Conservation (phyloP, 2,113 vertebrate species). For the Sylvietta virens region DNA sequence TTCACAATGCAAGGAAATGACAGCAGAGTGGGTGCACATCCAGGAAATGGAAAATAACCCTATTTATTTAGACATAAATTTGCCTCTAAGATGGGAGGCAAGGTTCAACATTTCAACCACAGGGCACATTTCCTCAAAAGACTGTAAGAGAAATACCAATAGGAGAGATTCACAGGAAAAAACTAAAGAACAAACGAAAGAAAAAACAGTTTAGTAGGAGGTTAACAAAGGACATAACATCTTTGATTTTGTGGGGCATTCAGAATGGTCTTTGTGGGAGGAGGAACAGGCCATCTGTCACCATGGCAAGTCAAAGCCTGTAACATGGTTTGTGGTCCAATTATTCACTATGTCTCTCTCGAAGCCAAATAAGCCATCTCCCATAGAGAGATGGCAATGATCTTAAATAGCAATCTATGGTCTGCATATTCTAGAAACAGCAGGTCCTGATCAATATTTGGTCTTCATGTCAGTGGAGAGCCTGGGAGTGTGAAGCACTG, state of each 20-base stretch:
- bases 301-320: not conserved
- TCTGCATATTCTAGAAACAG: not conserved
- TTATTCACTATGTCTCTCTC: not conserved
- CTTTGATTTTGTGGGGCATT: not conserved
- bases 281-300: not conserved
- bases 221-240: not conserved
- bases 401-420: not conserved
- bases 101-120: not conserved
- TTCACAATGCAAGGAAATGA: not conserved
- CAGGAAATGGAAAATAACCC: not conserved
- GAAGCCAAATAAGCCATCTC: not conserved
- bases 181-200: not conserved
- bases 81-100: not conserved
- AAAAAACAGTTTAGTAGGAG: not conserved
- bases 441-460: not conserved
- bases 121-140: not conserved
- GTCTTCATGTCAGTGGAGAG: not conserved
- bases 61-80: not conserved
- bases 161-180: not conserved
- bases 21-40: not conserved
- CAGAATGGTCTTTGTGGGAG: not conserved
- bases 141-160: not conserved
- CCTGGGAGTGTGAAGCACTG: not conserved
- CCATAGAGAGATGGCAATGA: too few species aligned
- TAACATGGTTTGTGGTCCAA: not conserved